Evolutionary conservation across 2,113 vertebrate genomes (phyloP).

Genomic region (Nycticryphes semicollaris): DNA sequence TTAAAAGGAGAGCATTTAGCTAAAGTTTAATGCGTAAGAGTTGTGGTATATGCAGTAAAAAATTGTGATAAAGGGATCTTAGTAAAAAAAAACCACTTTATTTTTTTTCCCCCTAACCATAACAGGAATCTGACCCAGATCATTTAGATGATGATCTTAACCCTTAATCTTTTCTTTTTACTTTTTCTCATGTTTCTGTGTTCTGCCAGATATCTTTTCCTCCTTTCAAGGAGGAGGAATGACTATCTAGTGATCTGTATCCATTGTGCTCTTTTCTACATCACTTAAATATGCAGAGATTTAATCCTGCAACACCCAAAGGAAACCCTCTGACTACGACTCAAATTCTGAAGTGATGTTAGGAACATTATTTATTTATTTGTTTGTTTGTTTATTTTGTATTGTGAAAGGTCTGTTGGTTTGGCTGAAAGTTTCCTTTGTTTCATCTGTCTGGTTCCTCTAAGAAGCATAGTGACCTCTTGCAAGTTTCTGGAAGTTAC

Average conservation of each 20-base stretch:
- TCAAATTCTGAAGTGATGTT: neutral
- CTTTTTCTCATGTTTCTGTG: neutral
- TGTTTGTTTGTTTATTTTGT: neutral
- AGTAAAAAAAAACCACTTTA: neutral
- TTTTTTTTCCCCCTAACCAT: neutral
- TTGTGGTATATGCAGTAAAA: neutral
- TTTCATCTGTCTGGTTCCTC: neutral
- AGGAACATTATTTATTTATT: neutral
- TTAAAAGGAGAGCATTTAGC: neutral
- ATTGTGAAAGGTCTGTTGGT: neutral
- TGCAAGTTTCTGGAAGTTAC: neutral
- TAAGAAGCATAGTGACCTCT: neutral
- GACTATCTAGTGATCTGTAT: rapidly evolving
- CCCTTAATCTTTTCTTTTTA: neutral
- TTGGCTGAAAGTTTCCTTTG: neutral
- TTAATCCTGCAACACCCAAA: neutral
- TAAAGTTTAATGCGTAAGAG: neutral
- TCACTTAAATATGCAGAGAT: neutral
- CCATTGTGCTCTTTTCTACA: neutral
- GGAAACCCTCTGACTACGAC: neutral
- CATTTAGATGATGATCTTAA: neutral
- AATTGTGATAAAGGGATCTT: neutral
- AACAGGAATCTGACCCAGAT: neutral
- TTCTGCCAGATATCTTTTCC: neutral
- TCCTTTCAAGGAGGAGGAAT: neutral